Conservation (phyloP, 2,888 invertebrate genomes). For the Nudaria mundana region DNA sequence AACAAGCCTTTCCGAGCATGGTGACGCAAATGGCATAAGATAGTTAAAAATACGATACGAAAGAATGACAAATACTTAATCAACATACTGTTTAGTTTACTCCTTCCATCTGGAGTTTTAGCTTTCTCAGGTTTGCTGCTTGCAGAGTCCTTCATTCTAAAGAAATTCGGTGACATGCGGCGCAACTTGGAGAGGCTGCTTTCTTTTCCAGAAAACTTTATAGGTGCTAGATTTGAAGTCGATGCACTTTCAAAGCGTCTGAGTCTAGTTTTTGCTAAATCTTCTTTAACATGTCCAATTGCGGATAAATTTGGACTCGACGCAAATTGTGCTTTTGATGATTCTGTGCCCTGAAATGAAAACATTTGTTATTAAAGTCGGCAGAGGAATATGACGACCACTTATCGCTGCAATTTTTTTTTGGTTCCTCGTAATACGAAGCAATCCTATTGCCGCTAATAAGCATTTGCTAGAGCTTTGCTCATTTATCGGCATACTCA, state of each 20-base stretch:
- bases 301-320: conserved; percentile 68
- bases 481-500: too few species aligned
- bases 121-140: conserved; percentile 35
- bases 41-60: too few species aligned
- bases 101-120: conserved; percentile 39
- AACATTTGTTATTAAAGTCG: too few species aligned
- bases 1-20: too few species aligned
- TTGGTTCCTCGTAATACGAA: too few species aligned
- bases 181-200: conserved; percentile 48
- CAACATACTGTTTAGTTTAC: conserved; percentile 59
- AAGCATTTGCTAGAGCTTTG: too few species aligned
- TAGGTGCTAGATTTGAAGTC: conserved; percentile 49
- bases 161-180: conserved; percentile 60
- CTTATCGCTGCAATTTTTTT: too few species aligned
- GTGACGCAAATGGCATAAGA: too few species aligned
- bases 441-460: too few species aligned
- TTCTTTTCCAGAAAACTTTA: conserved; percentile 41
- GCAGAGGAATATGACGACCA: too few species aligned
- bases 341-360: conserved; percentile 50
- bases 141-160: conserved; percentile 45
- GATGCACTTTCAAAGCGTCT: conserved; percentile 60
- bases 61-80: too few species aligned
- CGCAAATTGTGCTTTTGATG: conserved; percentile 57
- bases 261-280: conserved; percentile 42
- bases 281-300: conserved; percentile 39